These are phyloP conservation scores for Amiota minor DNA, from an alignment of 2,888 invertebrate species.

Conservation along the genomic window DNA sequence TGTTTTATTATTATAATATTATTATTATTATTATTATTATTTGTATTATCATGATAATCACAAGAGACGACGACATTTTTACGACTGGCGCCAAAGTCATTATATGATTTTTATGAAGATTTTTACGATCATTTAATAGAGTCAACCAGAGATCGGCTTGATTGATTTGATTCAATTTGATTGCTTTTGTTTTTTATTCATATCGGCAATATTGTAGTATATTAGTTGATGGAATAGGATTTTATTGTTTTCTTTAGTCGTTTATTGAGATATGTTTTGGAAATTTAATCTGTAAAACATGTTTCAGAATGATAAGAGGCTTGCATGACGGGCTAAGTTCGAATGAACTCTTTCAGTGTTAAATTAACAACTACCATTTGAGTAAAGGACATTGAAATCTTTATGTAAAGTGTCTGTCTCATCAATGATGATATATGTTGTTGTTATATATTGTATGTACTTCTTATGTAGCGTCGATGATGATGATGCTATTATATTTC, in stretches of 20 bases:
- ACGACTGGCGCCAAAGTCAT: slow-evolving; percentile 68
- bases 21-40: not conserved
- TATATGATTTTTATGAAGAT: slow-evolving; percentile 51
- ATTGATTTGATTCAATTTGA: slow-evolving; percentile 10
- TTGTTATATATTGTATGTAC: no score
- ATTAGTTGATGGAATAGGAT: not conserved
- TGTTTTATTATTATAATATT: not conserved
- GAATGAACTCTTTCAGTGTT: slow-evolving; percentile 32
- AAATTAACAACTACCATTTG: not conserved
- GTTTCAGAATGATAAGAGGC: not conserved
- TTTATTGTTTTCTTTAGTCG: not conserved
- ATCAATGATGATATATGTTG: no score
- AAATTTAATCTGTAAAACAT: not conserved
- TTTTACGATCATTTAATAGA: slow-evolving; percentile 60
- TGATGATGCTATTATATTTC: not conserved
- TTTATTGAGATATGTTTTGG: slow-evolving; percentile 1
- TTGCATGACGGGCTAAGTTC: no score
- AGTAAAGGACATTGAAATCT: slow-evolving; percentile 11
- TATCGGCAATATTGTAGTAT: not conserved
- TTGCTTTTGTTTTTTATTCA: not conserved
- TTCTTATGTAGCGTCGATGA: no score
- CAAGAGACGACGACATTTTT: slow-evolving; percentile 53
- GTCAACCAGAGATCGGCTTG: slow-evolving; percentile 15
- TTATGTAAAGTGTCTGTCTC: not conserved
- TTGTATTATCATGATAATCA: not conserved